Conservation (phyloP, 2,888 invertebrate genomes). For the Plutella xylostella region DNA sequence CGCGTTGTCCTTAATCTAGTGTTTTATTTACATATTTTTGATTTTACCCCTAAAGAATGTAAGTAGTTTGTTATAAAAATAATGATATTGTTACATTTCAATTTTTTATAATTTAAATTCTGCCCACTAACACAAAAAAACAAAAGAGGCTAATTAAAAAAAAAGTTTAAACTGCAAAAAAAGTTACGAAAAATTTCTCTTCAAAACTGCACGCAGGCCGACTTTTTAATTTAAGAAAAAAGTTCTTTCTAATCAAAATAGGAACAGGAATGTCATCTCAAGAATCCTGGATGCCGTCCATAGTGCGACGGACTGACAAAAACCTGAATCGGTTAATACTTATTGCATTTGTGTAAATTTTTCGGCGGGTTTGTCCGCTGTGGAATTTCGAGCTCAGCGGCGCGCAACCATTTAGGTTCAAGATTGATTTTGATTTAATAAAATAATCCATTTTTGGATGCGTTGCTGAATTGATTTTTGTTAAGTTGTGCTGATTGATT, state of each 20-base stretch:
- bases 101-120: too few species aligned
- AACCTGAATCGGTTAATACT: constrained; percentile 55
- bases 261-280: constrained; percentile 49
- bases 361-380: constrained; percentile 19
- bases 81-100: too few species aligned
- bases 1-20: too few species aligned
- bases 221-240: constrained; percentile 7
- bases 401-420: background rate
- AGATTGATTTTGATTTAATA: background rate
- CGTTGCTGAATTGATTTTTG: too few species aligned
- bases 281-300: constrained; percentile 26
- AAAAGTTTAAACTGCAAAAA: too few species aligned
- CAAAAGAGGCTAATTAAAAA: too few species aligned
- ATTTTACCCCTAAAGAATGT: too few species aligned
- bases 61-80: too few species aligned
- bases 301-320: constrained; percentile 35
- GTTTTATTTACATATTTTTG: too few species aligned
- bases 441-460: too few species aligned
- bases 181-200: constrained; percentile 1
- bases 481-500: too few species aligned
- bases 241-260: constrained; percentile 40
- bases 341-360: constrained; percentile 59
- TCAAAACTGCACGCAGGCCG: background rate
- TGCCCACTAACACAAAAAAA: too few species aligned
- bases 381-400: background rate